Percentiles rank a stretch among this genome's conserved stretches.
Conservation (phyloP, 2,797 vertebrate genomes). For the Typhlichthys subterraneus region DNA sequence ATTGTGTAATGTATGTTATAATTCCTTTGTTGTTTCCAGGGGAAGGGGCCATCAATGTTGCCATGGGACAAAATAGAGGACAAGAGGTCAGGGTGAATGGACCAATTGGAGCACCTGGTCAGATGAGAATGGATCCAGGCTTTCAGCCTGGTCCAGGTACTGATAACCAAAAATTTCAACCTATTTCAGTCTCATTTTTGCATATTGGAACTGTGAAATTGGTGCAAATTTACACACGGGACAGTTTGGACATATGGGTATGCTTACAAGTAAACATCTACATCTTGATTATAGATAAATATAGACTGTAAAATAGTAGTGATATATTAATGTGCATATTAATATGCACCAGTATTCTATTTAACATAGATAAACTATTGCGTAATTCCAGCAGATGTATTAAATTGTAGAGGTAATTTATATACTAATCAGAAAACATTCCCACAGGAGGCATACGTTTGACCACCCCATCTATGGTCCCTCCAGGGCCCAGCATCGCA, state of each 20-base stretch:
- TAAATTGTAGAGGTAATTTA: background rate
- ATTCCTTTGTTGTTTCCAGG: slow-evolving; percentile 71
- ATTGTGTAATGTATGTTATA: background rate
- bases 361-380: background rate
- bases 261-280: too few species aligned
- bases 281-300: too few species aligned
- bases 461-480: slow-evolving; percentile 90
- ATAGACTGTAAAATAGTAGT: too few species aligned
- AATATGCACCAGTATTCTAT: too few species aligned
- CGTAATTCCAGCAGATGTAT: background rate
- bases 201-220: too few species aligned
- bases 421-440: slow-evolving; percentile 24
- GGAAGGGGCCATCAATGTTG: slow-evolving; percentile 96
- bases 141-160: slow-evolving; percentile 90
- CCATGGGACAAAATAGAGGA: slow-evolving; percentile 86
- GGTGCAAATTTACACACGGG: too few species aligned
- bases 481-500: slow-evolving; percentile 84
- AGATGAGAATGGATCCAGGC: slow-evolving; percentile 88
- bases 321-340: too few species aligned
- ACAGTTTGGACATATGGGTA: too few species aligned
- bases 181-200: too few species aligned
- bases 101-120: slow-evolving; percentile 83
- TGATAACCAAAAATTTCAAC: too few species aligned
- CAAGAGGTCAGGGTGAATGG: slow-evolving; percentile 96
- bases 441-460: slow-evolving; percentile 87